Evolutionary conservation across 2,797 vertebrate species (phyloP).

Genomic region (Todus mexicanus): DNA sequence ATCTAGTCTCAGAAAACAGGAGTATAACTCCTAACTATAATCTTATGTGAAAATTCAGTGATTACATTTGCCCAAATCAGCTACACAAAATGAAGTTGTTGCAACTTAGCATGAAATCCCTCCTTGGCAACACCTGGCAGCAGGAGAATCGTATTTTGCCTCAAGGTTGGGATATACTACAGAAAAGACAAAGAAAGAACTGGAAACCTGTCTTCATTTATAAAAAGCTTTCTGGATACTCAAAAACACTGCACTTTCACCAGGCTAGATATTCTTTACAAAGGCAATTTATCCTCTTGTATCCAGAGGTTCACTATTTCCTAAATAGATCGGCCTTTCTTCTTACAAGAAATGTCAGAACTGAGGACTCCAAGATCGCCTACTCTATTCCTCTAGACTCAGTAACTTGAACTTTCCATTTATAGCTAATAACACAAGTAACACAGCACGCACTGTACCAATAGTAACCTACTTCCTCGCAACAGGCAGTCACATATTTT

Average conservation of each 20-base stretch:
- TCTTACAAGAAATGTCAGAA: neutral
- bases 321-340: neutral
- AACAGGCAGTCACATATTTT: neutral
- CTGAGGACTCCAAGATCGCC: conserved; percentile 12
- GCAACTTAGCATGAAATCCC: neutral
- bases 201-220: neutral
- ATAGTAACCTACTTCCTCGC: conserved; percentile 19
- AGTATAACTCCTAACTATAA: neutral
- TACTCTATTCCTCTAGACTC: conserved; percentile 29
- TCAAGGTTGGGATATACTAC: neutral
- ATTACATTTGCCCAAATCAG: neutral
- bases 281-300: neutral
- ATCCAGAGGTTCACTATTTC: neutral
- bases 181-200: neutral
- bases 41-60: neutral
- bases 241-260: neutral
- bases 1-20: neutral
- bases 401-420: conserved; percentile 47
- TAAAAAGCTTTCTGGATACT: neutral
- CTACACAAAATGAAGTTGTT: neutral
- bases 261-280: neutral
- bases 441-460: conserved; percentile 18
- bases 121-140: neutral
- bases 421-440: neutral
- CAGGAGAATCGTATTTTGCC: neutral